A percentile compares a stretch with the other conserved stretches of the same genome.
phyloP scores from a whole-genome alignment of 2,797 vertebrate genomes.

The Cirrhinus mrigala region DNA sequence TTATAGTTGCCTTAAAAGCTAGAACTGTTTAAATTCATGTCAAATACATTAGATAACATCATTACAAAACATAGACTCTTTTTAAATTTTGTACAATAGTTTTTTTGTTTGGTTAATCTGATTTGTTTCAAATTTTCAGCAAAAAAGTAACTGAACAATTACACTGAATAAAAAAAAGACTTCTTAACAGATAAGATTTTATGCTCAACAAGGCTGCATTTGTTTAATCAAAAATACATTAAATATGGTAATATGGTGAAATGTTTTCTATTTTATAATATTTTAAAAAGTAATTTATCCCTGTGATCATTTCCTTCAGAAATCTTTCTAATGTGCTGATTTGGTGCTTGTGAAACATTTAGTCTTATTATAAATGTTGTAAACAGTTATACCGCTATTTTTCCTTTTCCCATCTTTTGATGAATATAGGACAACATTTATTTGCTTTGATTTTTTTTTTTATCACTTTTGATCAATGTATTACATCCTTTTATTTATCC shows the following conservation, averaged over 20 bases:
- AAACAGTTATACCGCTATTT: not conserved
- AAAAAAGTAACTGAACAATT: not conserved
- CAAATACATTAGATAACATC: not conserved
- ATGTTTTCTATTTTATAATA: not conserved
- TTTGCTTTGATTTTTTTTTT: not conserved
- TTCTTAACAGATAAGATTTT: not conserved
- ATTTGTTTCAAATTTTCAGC: not conserved
- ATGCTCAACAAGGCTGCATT: not conserved
- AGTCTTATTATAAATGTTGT: not conserved
- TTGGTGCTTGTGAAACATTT: not conserved
- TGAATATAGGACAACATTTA: not conserved
- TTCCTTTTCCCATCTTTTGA: no score
- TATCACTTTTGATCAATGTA: not conserved
- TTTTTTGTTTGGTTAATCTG: not conserved
- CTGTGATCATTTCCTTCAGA: not conserved
- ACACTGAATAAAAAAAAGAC: not conserved
- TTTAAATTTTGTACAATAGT: not conserved
- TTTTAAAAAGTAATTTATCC: not conserved
- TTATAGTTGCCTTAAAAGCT: not conserved
- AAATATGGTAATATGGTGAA: not conserved
- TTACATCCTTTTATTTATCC: not conserved
- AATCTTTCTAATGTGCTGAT: not conserved
- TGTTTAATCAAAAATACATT: not conserved
- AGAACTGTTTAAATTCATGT: not conserved
- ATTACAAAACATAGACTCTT: not conserved